Percentiles rank a stretch among this genome's conserved stretches.
These are phyloP conservation scores for Alitta virens DNA, from an alignment of 2,888 invertebrate genomes.

Conservation along the genomic window DNA sequence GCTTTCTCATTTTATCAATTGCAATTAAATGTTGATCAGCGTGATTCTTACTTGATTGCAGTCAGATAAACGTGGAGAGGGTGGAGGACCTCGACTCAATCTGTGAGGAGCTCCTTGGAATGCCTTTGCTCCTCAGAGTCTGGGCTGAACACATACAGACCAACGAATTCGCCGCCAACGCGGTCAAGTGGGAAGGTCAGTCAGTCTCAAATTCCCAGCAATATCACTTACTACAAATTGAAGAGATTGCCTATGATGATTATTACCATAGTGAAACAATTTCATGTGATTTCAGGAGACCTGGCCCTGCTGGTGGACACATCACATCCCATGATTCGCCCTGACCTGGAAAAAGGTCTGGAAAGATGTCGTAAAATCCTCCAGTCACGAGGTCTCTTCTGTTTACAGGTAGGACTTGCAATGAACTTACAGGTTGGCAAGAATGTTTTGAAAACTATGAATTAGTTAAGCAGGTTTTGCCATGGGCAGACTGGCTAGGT, in stretches of 20 bases:
- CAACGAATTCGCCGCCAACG: constrained; percentile 24
- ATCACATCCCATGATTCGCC: constrained; percentile 33
- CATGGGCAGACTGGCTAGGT: too few relatives aligned
- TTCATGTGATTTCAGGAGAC: constrained; percentile 25
- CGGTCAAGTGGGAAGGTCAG: constrained; percentile 29
- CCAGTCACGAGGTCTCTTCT: constrained; percentile 28
- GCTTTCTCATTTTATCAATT: too few relatives aligned
- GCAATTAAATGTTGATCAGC: too few relatives aligned
- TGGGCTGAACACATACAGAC: constrained; percentile 29
- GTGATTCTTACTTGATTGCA: constrained; percentile 15
- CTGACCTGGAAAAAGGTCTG: constrained; percentile 30
- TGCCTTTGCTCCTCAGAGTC: constrained; percentile 32
- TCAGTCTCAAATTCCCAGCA: too few relatives aligned
- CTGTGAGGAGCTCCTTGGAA: constrained; percentile 33
- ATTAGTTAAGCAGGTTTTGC: too few relatives aligned
- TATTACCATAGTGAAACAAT: not conserved
- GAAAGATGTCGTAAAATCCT: constrained; percentile 30
- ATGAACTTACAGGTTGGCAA: too few relatives aligned
- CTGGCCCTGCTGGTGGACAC: constrained; percentile 34
- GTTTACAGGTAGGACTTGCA: constrained; percentile 29
- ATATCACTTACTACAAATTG: too few relatives aligned
- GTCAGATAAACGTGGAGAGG: constrained; percentile 34
- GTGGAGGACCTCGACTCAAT: constrained; percentile 33
- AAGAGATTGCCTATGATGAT: too few relatives aligned
- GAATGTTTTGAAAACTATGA: too few relatives aligned